A percentile compares a stretch with the other conserved stretches of the same genome.
These are phyloP conservation scores for Dasyurus viverrinus DNA, from an alignment of 2,113 vertebrate genomes.

Conservation along the genomic window DNA sequence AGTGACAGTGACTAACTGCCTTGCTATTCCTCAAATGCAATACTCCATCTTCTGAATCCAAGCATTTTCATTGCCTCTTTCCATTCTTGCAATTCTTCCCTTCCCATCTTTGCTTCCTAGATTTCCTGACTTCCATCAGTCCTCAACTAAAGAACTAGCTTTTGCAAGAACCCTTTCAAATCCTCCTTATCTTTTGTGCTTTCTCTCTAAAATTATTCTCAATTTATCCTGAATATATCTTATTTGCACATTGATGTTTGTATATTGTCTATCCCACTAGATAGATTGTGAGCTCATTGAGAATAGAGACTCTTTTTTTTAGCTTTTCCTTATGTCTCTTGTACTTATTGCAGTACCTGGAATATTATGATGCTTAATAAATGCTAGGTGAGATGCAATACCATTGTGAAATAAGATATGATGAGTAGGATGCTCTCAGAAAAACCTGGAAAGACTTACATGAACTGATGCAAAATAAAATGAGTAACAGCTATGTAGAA, in stretches of 20 bases:
- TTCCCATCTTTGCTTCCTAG: neutral
- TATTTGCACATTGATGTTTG: neutral
- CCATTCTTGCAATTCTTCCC: neutral
- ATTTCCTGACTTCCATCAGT: neutral
- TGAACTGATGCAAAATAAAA: neutral
- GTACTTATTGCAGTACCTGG: neutral
- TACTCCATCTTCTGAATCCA: neutral
- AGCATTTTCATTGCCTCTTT: neutral
- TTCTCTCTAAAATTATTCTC: neutral
- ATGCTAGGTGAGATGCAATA: neutral
- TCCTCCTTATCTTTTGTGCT: neutral
- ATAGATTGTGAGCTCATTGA: too few species aligned
- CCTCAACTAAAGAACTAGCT: neutral
- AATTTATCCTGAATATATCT: neutral
- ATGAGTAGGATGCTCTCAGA: neutral
- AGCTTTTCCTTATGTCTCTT: neutral
- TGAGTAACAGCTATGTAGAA: neutral
- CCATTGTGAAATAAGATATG: neutral
- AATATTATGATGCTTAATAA: neutral
- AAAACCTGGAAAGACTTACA: neutral
- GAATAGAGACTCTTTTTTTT: neutral
- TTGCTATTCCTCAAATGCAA: neutral
- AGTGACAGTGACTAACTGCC: neutral
- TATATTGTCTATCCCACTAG: too few species aligned
- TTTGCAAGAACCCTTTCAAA: too few species aligned